These are phyloP conservation scores for Allophyes oxyacanthae DNA, from an alignment of 2,888 invertebrate species.

Conservation along the genomic window DNA sequence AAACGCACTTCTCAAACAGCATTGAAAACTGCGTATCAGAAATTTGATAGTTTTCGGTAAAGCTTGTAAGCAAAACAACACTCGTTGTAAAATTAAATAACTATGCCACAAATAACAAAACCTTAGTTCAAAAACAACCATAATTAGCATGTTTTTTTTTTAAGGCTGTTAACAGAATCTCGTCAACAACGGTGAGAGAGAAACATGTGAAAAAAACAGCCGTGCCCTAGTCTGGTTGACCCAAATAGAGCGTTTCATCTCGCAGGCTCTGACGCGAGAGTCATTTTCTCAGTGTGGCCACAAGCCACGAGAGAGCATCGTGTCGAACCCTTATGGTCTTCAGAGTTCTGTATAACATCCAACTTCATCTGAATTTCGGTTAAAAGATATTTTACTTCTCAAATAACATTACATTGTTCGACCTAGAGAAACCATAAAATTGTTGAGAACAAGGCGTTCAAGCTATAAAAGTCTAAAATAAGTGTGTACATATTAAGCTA, in stretches of 20 bases:
- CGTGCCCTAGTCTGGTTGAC: constrained; percentile 70
- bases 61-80: constrained; percentile 2
- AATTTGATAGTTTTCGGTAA: constrained; percentile 1
- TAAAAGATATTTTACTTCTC: too few relatives aligned
- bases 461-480: too few relatives aligned
- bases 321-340: constrained; percentile 30
- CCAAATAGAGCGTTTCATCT: constrained; percentile 71
- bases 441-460: too few relatives aligned
- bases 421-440: too few relatives aligned
- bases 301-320: constrained; percentile 58
- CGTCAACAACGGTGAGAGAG: constrained; percentile 48
- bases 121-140: constrained; percentile 43
- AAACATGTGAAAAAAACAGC: constrained; percentile 59
- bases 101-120: constrained; percentile 1
- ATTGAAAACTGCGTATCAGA: constrained; percentile 1
- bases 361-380: constrained; percentile 28
- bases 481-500: too few relatives aligned
- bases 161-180: constrained; percentile 48
- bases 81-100: neutral
- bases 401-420: too few relatives aligned
- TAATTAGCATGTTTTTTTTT: constrained; percentile 61
- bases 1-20: constrained; percentile 4
- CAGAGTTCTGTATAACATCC: constrained; percentile 16
- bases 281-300: constrained; percentile 54
- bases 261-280: constrained; percentile 55